These are phyloP conservation scores for Eucidaris tribuloides DNA, from an alignment of 35 echinoderm and acorn worm genomes.

Conservation along the genomic window DNA sequence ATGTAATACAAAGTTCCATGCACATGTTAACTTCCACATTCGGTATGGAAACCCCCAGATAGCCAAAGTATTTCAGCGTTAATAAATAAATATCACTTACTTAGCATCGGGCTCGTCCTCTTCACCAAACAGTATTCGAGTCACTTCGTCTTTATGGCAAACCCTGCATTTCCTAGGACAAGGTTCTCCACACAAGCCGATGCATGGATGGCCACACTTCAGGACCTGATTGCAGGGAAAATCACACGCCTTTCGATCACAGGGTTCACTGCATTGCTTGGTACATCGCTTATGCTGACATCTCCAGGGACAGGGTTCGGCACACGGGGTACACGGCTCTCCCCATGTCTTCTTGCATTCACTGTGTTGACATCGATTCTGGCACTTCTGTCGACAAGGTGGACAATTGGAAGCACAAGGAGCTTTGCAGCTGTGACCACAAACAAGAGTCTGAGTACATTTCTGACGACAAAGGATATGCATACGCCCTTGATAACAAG, in stretches of 20 bases:
- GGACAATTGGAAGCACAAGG: background rate
- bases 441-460: slow-evolving; percentile 26
- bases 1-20: too few species aligned
- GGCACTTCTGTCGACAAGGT: background rate
- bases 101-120: slow-evolving; percentile 71
- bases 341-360: slow-evolving; percentile 67
- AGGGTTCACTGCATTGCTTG: slow-evolving; percentile 49
- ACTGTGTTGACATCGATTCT: background rate
- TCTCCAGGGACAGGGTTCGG: slow-evolving; percentile 50
- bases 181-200: slow-evolving; percentile 80
- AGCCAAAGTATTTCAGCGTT: too few species aligned
- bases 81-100: too few species aligned
- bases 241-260: slow-evolving; percentile 42
- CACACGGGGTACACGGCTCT: slow-evolving; percentile 60
- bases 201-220: slow-evolving; percentile 72
- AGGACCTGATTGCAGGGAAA: slow-evolving; percentile 41
- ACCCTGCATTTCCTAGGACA: slow-evolving; percentile 78
- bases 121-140: slow-evolving; percentile 51
- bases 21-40: too few species aligned
- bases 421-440: background rate
- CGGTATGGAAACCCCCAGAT: too few species aligned
- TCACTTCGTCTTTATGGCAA: slow-evolving; percentile 73
- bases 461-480: background rate
- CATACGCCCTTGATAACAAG: background rate
- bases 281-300: slow-evolving; percentile 48